Evolutionary conservation across 2,888 invertebrate genomes (phyloP).

Genomic region (Drosophila sordidapex): DNA sequence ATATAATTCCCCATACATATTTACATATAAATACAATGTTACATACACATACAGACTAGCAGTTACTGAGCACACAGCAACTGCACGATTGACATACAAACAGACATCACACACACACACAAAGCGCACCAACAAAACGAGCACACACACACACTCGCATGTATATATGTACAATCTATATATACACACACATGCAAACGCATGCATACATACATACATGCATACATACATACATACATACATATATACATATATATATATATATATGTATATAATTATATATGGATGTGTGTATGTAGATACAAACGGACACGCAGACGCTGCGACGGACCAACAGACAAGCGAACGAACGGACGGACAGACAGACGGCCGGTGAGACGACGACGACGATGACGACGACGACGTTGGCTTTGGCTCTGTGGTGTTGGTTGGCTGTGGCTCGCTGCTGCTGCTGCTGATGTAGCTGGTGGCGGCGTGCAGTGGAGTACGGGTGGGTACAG

Average conservation of each 20-base stretch:
- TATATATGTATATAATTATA: conserved; percentile 17
- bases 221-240: background rate
- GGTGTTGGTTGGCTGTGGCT: conserved; percentile 71
- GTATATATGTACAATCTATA: conserved; percentile 41
- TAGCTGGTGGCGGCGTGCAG: conserved; percentile 60
- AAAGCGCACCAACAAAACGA: conserved; percentile 64
- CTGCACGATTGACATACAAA: conserved; percentile 75
- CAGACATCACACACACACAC: conserved; percentile 50
- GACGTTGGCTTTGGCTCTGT: conserved; percentile 73
- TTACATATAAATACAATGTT: conserved; percentile 30
- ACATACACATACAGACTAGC: conserved; percentile 62
- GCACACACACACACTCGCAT: conserved; percentile 43
- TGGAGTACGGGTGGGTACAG: conserved; percentile 77
- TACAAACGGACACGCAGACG: conserved; percentile 66
- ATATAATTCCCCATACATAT: conserved; percentile 8
- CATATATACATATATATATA: conserved; percentile 3
- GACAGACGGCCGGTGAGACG: conserved; percentile 65
- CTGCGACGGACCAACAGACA: conserved; percentile 61
- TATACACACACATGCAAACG: conserved; percentile 44
- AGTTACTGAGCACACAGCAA: conserved; percentile 72
- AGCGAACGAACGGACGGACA: conserved; percentile 37
- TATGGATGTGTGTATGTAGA: conserved; percentile 53
- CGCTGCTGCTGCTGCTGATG: conserved; percentile 53
- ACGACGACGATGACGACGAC: conserved; percentile 55
- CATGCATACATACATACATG: conserved; percentile 40